Conservation (phyloP, 1,140 invertebrate genomes). For the Drosophila eugracilis region DNA sequence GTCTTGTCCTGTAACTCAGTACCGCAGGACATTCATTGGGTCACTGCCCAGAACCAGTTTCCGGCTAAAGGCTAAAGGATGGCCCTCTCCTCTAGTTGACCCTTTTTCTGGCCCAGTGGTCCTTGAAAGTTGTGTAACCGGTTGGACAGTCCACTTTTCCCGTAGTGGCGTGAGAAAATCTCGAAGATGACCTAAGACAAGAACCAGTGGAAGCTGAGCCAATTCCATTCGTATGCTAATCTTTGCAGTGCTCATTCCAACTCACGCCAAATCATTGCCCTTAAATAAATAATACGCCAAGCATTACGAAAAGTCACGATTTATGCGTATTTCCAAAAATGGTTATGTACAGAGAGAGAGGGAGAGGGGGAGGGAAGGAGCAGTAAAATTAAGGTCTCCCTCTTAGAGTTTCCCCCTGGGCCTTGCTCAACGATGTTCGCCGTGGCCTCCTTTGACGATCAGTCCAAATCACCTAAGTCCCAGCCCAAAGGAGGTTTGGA, state of each 20-base stretch:
- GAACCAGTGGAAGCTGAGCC: background rate
- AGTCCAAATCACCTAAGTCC: constrained; percentile 92
- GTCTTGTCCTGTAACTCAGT: constrained; percentile 62
- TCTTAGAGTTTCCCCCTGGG: constrained; percentile 86
- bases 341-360: constrained; percentile 38
- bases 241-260: constrained; percentile 47
- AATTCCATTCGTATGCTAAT: constrained; percentile 64
- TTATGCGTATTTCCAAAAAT: constrained; percentile 54
- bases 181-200: constrained; percentile 62
- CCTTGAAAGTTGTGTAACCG: constrained; percentile 63
- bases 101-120: constrained; percentile 19
- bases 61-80: constrained; percentile 34
- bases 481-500: background rate
- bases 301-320: constrained; percentile 84
- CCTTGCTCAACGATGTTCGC: constrained; percentile 95
- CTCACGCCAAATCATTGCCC: constrained; percentile 80
- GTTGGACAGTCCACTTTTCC: constrained; percentile 81
- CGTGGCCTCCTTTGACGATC: constrained; percentile 93
- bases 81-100: constrained; percentile 20
- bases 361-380: constrained; percentile 6
- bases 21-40: constrained; percentile 75
- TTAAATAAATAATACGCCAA: constrained; percentile 82
- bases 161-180: constrained; percentile 74
- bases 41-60: constrained; percentile 76
- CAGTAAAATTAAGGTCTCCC: constrained; percentile 10